Percentiles rank a stretch among this genome's conserved stretches.
These are phyloP conservation scores for Melipona beecheii DNA, from an alignment of 2,888 invertebrate species.

Conservation along the genomic window DNA sequence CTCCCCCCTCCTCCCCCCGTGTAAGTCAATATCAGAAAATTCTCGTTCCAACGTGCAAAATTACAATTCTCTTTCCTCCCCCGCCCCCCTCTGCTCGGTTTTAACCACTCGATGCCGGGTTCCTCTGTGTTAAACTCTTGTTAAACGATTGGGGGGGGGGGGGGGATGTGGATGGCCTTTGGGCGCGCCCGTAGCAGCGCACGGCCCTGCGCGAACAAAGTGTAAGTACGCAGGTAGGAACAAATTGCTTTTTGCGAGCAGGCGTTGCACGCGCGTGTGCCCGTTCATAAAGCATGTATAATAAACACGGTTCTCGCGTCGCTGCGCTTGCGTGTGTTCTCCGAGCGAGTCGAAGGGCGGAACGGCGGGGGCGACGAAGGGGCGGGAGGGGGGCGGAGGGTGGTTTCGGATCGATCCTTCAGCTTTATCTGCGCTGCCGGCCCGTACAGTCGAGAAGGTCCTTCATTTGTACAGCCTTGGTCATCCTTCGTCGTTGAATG, in stretches of 20 bases:
- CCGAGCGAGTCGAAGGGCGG: not conserved
- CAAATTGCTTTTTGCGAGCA: constrained; percentile 48
- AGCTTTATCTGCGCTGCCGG: constrained; percentile 62
- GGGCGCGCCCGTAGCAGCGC: not conserved
- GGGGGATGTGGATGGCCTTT: not conserved
- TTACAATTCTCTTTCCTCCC: no score
- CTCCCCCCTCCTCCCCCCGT: no score
- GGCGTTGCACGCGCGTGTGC: constrained; percentile 27
- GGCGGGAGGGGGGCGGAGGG: not conserved
- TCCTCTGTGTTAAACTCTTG: no score
- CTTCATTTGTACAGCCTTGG: constrained; percentile 56
- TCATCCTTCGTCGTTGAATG: constrained; percentile 55
- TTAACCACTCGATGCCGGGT: no score
- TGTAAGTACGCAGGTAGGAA: constrained; percentile 29
- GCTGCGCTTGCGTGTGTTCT: constrained; percentile 69
- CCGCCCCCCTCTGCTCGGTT: no score
- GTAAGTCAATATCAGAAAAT: no score
- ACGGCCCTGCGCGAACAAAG: constrained; percentile 24
- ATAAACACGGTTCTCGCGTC: constrained; percentile 70
- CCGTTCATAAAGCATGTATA: constrained; percentile 75
- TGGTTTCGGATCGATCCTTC: constrained; percentile 67
- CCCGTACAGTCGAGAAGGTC: constrained; percentile 39
- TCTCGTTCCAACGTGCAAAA: no score
- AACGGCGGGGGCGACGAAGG: not conserved
- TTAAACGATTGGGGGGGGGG: no score